These are phyloP conservation scores for Pocillopora grandis DNA, from an alignment of 92 coral and sea anemone species.

Conservation along the genomic window DNA sequence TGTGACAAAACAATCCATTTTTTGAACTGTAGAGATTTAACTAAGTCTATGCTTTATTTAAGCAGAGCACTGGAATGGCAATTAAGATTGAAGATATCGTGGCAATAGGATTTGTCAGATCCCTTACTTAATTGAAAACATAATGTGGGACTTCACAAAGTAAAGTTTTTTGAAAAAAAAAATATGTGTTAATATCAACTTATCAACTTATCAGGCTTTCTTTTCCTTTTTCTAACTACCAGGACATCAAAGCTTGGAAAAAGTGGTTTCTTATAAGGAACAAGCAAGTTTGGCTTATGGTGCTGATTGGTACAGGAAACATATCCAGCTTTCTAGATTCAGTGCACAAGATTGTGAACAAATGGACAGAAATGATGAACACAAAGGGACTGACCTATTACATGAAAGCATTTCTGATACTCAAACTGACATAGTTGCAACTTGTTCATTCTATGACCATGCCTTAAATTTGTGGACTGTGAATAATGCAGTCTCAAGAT, in stretches of 20 bases:
- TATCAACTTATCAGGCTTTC: background rate
- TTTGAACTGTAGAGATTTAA: too few relatives aligned
- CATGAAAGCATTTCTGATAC: background rate
- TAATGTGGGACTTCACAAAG: background rate
- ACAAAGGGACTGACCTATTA: background rate
- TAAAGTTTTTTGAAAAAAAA: background rate
- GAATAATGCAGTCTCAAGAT: background rate
- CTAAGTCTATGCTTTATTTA: too few relatives aligned
- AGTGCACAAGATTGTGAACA: background rate
- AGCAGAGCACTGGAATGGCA: too few relatives aligned
- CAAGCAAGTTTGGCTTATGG: conserved; percentile 92
- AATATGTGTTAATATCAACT: too few relatives aligned
- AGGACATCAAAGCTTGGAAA: conserved; percentile 51
- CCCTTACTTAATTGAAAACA: background rate
- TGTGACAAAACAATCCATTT: too few relatives aligned
- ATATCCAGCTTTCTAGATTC: background rate
- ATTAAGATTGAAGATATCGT: too few relatives aligned
- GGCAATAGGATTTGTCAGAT: too few relatives aligned
- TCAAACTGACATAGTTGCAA: conserved; percentile 63
- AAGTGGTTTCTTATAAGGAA: conserved; percentile 64
- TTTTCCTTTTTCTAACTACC: background rate
- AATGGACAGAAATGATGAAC: conserved; percentile 3
- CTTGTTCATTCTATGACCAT: conserved; percentile 98
- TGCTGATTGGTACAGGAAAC: conserved; percentile 82
- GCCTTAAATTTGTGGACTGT: conserved; percentile 87